A percentile compares a stretch with the other conserved stretches of the same genome.
These are phyloP conservation scores for Centropyge bicolor DNA, from an alignment of 2,797 vertebrate genomes.

Conservation along the genomic window DNA sequence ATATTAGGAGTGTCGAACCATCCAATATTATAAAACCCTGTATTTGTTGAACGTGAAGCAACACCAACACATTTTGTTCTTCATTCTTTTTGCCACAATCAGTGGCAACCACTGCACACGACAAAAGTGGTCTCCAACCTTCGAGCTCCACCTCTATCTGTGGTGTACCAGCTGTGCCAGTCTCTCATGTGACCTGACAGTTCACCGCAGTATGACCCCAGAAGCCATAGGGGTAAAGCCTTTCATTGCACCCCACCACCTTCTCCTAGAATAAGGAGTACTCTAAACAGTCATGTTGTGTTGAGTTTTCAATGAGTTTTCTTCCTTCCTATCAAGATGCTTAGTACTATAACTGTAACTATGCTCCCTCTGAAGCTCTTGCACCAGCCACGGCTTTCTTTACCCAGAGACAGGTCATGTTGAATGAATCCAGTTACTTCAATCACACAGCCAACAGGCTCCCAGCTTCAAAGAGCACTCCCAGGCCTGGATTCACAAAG, in stretches of 20 bases:
- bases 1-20: too few relatives aligned
- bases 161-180: not conserved
- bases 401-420: not conserved
- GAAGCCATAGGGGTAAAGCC: not conserved
- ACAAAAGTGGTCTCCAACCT: not conserved
- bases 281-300: not conserved
- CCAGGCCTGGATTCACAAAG: not conserved
- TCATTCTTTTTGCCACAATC: not conserved
- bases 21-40: too few relatives aligned
- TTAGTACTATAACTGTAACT: not conserved
- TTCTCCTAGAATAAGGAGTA: not conserved
- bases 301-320: not conserved
- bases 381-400: not conserved
- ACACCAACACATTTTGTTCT: too few relatives aligned
- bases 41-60: too few relatives aligned
- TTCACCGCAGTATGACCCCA: not conserved
- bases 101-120: not conserved
- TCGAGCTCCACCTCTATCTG: not conserved
- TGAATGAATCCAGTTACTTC: constrained; percentile 20
- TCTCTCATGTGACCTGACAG: not conserved
- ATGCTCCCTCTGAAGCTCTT: not conserved
- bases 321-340: not conserved
- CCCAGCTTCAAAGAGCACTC: not conserved
- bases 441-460: not conserved
- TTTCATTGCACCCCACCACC: not conserved